Evolutionary conservation across 35 echinoderm and acorn worm species (phyloP).

Genomic region (Ophioderma brevispina): DNA sequence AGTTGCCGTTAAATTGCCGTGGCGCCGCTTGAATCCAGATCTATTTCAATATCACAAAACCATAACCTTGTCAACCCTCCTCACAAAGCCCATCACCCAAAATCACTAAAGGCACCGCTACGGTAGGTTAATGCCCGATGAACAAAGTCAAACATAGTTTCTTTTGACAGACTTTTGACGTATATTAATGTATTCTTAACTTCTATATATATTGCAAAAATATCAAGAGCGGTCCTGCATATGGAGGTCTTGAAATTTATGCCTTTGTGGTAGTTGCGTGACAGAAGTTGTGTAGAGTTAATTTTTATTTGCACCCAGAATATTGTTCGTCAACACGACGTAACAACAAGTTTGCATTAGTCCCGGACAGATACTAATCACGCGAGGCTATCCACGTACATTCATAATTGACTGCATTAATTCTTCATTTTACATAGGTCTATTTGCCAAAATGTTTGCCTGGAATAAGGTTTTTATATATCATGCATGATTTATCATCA

Average conservation of each 20-base stretch:
- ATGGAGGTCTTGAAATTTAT: not conserved
- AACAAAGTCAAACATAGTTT: not conserved
- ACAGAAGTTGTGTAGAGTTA: not conserved
- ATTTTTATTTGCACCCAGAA: not conserved
- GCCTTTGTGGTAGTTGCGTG: not conserved
- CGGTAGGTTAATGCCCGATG: not conserved
- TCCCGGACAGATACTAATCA: no score
- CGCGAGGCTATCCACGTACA: no score
- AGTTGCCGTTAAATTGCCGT: slow-evolving; percentile 6
- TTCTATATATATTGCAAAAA: not conserved
- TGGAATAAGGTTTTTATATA: no score
- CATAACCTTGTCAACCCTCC: not conserved
- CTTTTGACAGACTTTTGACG: not conserved
- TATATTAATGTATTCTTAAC: not conserved
- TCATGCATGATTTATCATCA: no score
- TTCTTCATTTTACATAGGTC: no score
- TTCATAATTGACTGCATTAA: no score
- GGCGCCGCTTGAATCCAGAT: not conserved
- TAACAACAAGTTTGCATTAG: no score
- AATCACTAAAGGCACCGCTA: not conserved
- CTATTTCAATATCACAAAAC: not conserved
- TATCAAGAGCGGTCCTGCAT: not conserved
- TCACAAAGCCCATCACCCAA: not conserved
- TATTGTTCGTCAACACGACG: no score
- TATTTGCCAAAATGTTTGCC: no score